Conservation (phyloP, 2,113 vertebrate genomes). For the Hylia prasina region DNA sequence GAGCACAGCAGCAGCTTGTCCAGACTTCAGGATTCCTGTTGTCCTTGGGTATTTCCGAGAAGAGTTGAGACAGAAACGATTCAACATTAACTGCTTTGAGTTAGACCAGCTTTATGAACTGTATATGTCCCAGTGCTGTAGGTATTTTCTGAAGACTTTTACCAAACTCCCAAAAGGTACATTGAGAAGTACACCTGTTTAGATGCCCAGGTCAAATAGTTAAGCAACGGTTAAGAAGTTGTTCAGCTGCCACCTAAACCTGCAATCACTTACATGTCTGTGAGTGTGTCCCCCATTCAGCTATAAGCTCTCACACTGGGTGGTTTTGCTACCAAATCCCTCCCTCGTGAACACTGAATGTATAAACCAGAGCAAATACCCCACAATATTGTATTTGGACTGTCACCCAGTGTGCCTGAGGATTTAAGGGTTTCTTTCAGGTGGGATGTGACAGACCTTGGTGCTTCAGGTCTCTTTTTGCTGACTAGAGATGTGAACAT, state of each 20-base stretch:
- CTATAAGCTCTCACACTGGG: neutral
- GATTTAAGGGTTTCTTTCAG: neutral
- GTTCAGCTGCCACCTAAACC: neutral
- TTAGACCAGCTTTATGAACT: neutral
- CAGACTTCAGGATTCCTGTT: neutral
- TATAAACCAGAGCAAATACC: neutral
- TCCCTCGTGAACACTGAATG: neutral
- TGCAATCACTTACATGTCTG: neutral
- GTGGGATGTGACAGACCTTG: neutral
- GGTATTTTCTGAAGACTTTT: neutral
- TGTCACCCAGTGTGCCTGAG: neutral
- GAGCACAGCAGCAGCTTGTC: neutral
- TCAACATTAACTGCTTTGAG: neutral
- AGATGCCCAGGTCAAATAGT: neutral
- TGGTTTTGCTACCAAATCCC: neutral
- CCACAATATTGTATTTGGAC: neutral
- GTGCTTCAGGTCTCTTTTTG: neutral
- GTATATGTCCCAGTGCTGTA: neutral
- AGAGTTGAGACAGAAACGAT: neutral
- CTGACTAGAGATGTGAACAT: neutral
- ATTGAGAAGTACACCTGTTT: neutral
- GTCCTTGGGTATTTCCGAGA: neutral
- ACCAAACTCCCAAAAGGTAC: neutral
- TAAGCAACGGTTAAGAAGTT: neutral
- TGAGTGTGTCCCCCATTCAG: neutral